Evolutionary conservation across 2,888 invertebrate species (phyloP).

Genomic region (Parelbella ahira): DNA sequence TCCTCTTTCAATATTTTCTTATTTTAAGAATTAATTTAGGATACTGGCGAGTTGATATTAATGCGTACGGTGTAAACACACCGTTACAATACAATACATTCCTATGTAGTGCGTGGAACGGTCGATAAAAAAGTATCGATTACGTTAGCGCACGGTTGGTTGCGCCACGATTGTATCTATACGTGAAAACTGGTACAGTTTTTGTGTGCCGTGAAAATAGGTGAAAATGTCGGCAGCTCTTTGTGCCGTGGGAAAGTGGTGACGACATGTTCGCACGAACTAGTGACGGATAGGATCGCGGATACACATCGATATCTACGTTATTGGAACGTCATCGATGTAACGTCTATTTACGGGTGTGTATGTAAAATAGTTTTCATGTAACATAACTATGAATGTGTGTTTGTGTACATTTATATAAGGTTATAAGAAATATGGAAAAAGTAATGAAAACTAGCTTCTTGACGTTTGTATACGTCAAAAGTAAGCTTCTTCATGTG

Average conservation of each 20-base stretch:
- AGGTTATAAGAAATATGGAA: too few species aligned
- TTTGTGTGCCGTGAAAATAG: slow-evolving; percentile 65
- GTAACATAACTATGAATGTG: too few species aligned
- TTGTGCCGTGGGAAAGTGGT: slow-evolving; percentile 61
- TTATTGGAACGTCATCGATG: too few species aligned
- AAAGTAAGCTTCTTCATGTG: too few species aligned
- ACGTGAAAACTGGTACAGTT: slow-evolving; percentile 57
- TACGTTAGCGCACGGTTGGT: slow-evolving; percentile 52
- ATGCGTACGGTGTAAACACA: slow-evolving; percentile 26
- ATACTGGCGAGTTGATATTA: too few species aligned
- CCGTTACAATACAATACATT: slow-evolving; percentile 33
- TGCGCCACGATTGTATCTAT: slow-evolving; percentile 46
- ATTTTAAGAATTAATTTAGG: too few species aligned
- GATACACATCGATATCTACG: slow-evolving; percentile 28
- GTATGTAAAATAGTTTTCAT: too few species aligned
- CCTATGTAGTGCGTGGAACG: slow-evolving; percentile 39
- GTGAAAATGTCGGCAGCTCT: slow-evolving; percentile 63
- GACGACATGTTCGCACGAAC: slow-evolving; percentile 41
- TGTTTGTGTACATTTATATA: too few species aligned
- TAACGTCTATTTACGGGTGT: too few species aligned
- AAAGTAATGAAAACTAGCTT: too few species aligned
- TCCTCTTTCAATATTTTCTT: too few species aligned
- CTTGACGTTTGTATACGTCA: too few species aligned
- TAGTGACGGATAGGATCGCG: slow-evolving; percentile 42
- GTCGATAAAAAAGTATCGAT: slow-evolving; percentile 49